phyloP scores from a whole-genome alignment of 2,797 vertebrate species.

The Megaceryle alcyon region DNA sequence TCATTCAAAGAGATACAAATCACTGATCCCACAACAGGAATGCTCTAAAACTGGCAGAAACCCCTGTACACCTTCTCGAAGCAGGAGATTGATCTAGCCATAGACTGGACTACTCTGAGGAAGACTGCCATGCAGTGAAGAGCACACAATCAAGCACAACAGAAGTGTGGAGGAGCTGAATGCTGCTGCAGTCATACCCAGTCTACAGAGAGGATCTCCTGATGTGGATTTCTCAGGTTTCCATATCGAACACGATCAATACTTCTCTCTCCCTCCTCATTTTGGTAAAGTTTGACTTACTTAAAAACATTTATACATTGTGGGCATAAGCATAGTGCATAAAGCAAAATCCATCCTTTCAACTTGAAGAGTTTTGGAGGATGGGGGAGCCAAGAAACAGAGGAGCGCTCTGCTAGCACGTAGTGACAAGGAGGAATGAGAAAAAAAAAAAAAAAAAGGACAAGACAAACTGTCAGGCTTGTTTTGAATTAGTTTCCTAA shows the following conservation, averaged over 20 bases:
- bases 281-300: neutral
- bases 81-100: neutral
- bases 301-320: neutral
- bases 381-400: neutral
- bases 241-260: neutral
- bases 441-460: neutral
- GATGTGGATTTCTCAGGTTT: neutral
- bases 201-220: neutral
- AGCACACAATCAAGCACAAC: neutral
- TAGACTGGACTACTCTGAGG: neutral
- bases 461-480: neutral
- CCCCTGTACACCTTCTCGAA: rapidly evolving
- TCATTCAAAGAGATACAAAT: neutral
- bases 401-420: neutral
- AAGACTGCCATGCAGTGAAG: neutral
- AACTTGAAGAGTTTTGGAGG: neutral
- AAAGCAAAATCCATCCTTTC: neutral
- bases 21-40: neutral
- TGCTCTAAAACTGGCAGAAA: neutral
- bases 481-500: neutral
- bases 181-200: neutral
- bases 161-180: neutral
- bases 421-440: neutral
- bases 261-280: neutral
- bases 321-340: neutral